A percentile compares a stretch with the other conserved stretches of the same genome.
Conservation (phyloP, 2,888 invertebrate species). For the Lottia scabra region DNA sequence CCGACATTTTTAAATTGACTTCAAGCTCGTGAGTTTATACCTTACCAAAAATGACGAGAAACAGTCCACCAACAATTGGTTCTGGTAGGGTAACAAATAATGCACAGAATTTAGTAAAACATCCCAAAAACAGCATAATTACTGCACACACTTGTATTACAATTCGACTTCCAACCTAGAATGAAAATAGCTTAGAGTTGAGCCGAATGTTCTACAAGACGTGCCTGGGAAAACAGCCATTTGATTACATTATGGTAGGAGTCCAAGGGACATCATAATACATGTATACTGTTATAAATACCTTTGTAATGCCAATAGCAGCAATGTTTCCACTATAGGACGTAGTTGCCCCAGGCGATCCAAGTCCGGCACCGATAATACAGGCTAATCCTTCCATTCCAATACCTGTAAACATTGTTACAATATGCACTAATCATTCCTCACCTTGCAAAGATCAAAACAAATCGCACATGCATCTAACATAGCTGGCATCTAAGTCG, state of each 20-base stretch:
- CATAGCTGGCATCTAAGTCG: too few species aligned
- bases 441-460: too few species aligned
- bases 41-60: conserved; percentile 65
- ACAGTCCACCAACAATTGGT: conserved; percentile 70
- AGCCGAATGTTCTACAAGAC: too few species aligned
- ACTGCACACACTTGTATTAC: conserved; percentile 69
- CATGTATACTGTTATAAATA: too few species aligned
- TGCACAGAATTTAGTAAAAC: conserved; percentile 71
- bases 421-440: too few species aligned
- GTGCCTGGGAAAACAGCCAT: too few species aligned
- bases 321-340: conserved; percentile 92
- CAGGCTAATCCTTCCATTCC: conserved; percentile 87
- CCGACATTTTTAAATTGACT: too few species aligned
- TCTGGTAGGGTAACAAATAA: conserved; percentile 71
- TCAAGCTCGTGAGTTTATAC: too few species aligned
- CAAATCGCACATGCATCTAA: too few species aligned
- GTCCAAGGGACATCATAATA: too few species aligned
- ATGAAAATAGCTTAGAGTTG: too few species aligned
- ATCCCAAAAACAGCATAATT: conserved; percentile 69
- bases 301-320: conserved; percentile 88
- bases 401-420: conserved; percentile 49
- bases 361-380: conserved; percentile 85
- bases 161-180: conserved; percentile 69
- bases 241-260: too few species aligned
- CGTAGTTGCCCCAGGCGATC: conserved; percentile 88